Conservation (phyloP, 2,797 vertebrate species). For the Ispidina picta region DNA sequence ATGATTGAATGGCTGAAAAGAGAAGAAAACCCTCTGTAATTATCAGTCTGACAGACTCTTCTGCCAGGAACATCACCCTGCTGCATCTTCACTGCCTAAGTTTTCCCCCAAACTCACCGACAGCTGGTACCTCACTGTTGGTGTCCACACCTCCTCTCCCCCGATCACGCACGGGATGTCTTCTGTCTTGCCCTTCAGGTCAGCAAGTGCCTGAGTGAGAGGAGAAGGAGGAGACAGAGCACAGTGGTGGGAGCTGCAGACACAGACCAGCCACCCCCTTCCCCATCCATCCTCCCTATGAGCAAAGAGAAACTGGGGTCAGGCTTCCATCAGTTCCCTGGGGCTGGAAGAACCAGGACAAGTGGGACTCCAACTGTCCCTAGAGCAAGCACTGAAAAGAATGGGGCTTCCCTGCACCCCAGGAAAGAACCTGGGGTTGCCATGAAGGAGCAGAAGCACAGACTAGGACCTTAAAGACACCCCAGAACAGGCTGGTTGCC, state of each 20-base stretch:
- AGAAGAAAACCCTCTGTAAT: background rate
- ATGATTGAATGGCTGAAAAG: slow-evolving; percentile 90
- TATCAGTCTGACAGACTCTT: fast-evolving
- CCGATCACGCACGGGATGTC: slow-evolving; percentile 92
- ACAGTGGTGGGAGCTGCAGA: fast-evolving
- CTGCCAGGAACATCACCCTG: background rate
- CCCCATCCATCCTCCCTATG: fast-evolving
- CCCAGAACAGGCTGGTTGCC: fast-evolving
- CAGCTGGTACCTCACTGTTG: slow-evolving; percentile 85
- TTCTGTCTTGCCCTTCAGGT: slow-evolving; percentile 85
- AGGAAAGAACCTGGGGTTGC: background rate
- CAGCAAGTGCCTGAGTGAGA: slow-evolving; percentile 78
- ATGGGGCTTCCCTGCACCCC: fast-evolving
- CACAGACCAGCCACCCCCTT: background rate
- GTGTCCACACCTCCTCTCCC: slow-evolving; percentile 92
- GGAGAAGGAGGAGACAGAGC: background rate
- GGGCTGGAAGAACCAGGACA: background rate
- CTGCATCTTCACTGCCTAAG: fast-evolving
- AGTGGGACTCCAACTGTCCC: background rate
- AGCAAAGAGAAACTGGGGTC: background rate
- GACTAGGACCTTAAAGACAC: too few relatives aligned
- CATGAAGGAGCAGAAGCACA: background rate
- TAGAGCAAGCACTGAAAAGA: background rate
- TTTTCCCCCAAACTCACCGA: slow-evolving; percentile 76
- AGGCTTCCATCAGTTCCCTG: fast-evolving